Evolutionary conservation across 2,888 invertebrate species (phyloP).

Genomic region (Chouioia cunea): DNA sequence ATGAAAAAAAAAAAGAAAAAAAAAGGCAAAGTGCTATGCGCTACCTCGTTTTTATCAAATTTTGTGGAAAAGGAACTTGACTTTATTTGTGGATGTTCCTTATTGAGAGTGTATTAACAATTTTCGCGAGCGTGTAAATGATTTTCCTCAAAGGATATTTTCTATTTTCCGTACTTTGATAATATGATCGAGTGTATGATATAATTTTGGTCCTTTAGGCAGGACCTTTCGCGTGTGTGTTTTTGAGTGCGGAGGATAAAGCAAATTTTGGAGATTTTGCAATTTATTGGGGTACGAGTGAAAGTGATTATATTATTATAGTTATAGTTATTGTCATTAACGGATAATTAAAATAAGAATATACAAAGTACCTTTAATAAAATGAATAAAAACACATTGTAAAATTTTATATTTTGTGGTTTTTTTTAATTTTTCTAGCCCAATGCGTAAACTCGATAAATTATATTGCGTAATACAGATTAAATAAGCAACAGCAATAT

Average conservation of each 20-base stretch:
- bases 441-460: no score
- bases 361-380: slow-evolving; percentile 49
- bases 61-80: no score
- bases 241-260: slow-evolving; percentile 22
- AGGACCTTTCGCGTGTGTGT: slow-evolving; percentile 12
- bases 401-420: slow-evolving; percentile 41
- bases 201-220: slow-evolving; percentile 30
- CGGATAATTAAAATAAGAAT: slow-evolving; percentile 40
- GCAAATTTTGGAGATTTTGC: slow-evolving; percentile 45
- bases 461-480: no score
- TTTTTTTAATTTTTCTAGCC: slow-evolving; percentile 5
- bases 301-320: slow-evolving; percentile 54
- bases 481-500: background rate
- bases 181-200: slow-evolving; percentile 43
- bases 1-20: no score
- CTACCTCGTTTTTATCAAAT: no score
- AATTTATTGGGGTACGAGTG: slow-evolving; percentile 51
- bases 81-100: slow-evolving; percentile 39
- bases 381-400: slow-evolving; percentile 54
- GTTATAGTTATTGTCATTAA: slow-evolving; percentile 50
- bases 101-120: slow-evolving; percentile 13
- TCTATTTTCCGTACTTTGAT: slow-evolving; percentile 57
- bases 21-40: no score
- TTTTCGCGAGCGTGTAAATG: slow-evolving; percentile 51
- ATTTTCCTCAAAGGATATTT: slow-evolving; percentile 54